Conservation (phyloP, 1,140 invertebrate species). For the Nilaparvata lugens region DNA sequence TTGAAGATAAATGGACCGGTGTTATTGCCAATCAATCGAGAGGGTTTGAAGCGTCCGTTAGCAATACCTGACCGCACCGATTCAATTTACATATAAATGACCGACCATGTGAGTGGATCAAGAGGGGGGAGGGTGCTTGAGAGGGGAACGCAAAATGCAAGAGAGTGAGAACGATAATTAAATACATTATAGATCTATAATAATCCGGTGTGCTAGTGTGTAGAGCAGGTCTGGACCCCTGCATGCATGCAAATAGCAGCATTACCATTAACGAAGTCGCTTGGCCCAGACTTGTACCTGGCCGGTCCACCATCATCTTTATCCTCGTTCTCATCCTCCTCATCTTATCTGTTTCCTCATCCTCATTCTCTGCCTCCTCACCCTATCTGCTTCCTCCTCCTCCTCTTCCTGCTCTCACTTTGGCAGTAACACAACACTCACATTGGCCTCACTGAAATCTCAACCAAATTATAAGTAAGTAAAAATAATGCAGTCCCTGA, state of each 20-base stretch:
- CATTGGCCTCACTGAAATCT: too few relatives aligned
- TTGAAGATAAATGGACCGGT: not conserved
- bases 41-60: not conserved
- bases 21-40: conserved; percentile 5
- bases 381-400: too few relatives aligned
- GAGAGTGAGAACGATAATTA: conserved; percentile 1
- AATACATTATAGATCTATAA: conserved; percentile 4
- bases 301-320: too few relatives aligned
- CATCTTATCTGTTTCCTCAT: too few relatives aligned
- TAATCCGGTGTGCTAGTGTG: not conserved
- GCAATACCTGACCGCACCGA: not conserved
- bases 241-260: conserved; percentile 2
- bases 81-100: conserved; percentile 4
- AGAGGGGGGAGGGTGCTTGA: not conserved
- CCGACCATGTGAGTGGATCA: not conserved
- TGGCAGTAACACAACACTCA: too few relatives aligned
- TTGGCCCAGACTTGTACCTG: too few relatives aligned
- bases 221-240: not conserved
- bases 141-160: not conserved
- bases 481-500: too few relatives aligned
- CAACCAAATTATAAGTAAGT: too few relatives aligned
- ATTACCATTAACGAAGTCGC: not conserved
- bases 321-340: too few relatives aligned
- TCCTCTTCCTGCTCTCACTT: too few relatives aligned
- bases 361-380: too few relatives aligned